These are phyloP conservation scores for Mesocentrotus franciscanus DNA, from an alignment of 53 echinoderm and acorn worm species.

Conservation along the genomic window DNA sequence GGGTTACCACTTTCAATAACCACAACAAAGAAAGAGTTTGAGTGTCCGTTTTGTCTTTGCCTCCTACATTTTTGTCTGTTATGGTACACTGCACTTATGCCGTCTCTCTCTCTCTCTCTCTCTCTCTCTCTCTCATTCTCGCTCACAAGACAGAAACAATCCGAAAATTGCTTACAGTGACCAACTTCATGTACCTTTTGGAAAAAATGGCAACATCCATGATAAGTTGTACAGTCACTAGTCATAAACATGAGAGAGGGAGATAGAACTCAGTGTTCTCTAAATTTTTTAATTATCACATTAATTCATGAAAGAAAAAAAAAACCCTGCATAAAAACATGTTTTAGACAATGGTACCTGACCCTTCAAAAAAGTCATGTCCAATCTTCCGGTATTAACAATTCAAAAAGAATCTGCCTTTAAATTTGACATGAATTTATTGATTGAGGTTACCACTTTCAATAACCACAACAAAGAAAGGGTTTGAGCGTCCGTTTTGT, in stretches of 20 bases:
- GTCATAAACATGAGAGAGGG: no score
- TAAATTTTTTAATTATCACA: no score
- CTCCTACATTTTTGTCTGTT: neutral
- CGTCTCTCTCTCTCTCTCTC: neutral
- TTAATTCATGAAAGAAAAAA: no score
- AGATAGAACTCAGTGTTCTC: no score
- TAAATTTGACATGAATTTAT: neutral
- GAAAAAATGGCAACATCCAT: neutral
- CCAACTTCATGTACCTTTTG: no score
- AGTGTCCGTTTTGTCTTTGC: neutral
- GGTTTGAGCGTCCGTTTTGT: neutral
- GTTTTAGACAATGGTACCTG: neutral
- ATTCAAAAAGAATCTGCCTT: neutral
- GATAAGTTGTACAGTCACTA: no score
- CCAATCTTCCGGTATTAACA: neutral
- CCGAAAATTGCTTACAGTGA: no score
- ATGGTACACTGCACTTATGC: neutral
- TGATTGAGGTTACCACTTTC: neutral
- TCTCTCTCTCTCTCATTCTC: neutral
- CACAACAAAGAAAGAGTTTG: conserved; percentile 44
- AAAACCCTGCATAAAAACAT: neutral
- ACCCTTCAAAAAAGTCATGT: neutral
- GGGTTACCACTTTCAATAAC: neutral
- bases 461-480: conserved; percentile 50
- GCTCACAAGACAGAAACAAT: neutral